Base-by-base conservation (phyloP, 2,888 invertebrate genomes). In the Oegoconia quadripuncta region DNA sequence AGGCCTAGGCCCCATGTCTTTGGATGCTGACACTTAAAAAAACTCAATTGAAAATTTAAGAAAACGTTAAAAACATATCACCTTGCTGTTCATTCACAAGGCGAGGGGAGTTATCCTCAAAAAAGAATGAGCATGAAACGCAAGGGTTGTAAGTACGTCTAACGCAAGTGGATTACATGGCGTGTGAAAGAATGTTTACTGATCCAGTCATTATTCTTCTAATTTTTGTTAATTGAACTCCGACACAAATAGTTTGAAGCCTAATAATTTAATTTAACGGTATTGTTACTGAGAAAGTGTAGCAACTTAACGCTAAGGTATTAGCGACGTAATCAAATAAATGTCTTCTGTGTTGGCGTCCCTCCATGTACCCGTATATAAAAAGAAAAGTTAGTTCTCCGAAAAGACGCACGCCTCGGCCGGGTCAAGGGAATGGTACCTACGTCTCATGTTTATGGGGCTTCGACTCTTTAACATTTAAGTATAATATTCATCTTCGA, bases 371-470 rank as follows among this genome's bases (percentile, higher is more conserved):
- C 54, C 54, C 43, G 52, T 64, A 64, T 67, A 63, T 28, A 8
- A 13, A 60, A 68, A 65, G 52, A 59, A 61, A 63, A 66, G 64
- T 64, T 57, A 50, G 60, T 72, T 72, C 64, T 46, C 42, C 55
- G 65, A 62, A 74, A 63, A 60, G 53, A 46, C 59, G 59, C 67
- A 64, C 52, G 58, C 59, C 52, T 30, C 32, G 52, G 9, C 30
- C 9, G 17, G 14, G 17, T 9, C n/a, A 17, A 15, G 32, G 29
- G 29, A 17, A 13, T 13, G 27, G 27, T n/a, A 43, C 31, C 57
- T 65, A 57, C 58, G 64, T 71, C 74, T 72, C 70, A 73, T 64
- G 66, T 74, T 72, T 71, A 72, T 63, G 65, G n/a, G n/a, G n/a
- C n/a, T n/a, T n/a, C n/a, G n/a, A n/a, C n/a, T n/a, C n/a, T n/a